Conservation (phyloP, 2,797 vertebrate species). For the Echiichthys vipera region DNA sequence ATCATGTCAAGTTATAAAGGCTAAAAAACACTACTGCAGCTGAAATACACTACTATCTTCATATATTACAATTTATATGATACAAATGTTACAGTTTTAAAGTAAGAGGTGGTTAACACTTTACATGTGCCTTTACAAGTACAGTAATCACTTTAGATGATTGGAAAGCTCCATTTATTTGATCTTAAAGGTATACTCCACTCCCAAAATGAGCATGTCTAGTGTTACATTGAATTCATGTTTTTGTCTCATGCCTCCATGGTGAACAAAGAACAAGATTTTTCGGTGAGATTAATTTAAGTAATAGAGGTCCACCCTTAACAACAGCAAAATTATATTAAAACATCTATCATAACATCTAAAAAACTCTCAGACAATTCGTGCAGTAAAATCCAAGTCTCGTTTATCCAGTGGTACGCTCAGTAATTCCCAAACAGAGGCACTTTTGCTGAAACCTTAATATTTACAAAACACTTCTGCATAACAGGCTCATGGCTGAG, state of each 20-base stretch:
- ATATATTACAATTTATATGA: constrained; percentile 53
- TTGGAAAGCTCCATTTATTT: not conserved
- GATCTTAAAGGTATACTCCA: too few species aligned
- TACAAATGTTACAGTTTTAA: constrained; percentile 41
- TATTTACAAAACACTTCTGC: not conserved
- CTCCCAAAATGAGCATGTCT: too few species aligned
- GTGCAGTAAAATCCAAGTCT: not conserved
- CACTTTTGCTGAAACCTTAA: not conserved
- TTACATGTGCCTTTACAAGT: constrained; percentile 10
- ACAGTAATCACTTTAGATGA: not conserved
- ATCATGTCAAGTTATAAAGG: constrained; percentile 17
- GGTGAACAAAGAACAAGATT: too few species aligned
- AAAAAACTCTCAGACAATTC: not conserved
- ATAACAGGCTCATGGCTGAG: too few species aligned
- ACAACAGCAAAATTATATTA: not conserved
- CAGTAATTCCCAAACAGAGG: not conserved
- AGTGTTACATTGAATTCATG: too few species aligned
- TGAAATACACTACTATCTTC: constrained; percentile 25
- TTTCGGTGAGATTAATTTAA: too few species aligned
- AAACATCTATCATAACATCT: not conserved
- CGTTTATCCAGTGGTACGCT: not conserved
- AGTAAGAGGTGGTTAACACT: constrained; percentile 3
- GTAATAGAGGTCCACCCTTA: not conserved
- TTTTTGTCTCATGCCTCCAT: too few species aligned
- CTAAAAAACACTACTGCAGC: constrained; percentile 37